These are phyloP conservation scores for Crocidura indochinensis DNA, from an alignment of 2,797 vertebrate species.

Conservation along the genomic window DNA sequence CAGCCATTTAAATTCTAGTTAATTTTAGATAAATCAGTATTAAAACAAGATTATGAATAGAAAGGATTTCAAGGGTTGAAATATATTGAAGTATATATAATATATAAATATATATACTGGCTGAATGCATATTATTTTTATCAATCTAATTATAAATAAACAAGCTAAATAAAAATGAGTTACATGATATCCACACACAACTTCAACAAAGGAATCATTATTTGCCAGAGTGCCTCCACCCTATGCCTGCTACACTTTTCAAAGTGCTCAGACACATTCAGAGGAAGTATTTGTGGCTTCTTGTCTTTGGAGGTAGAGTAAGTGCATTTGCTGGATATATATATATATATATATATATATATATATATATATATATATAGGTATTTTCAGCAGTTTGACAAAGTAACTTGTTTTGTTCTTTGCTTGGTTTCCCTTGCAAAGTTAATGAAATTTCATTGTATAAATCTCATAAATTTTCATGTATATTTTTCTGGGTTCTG, in stretches of 20 bases:
- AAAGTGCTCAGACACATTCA: not conserved
- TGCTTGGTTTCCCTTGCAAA: slow-evolving; percentile 47
- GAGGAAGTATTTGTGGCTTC: slow-evolving; percentile 24
- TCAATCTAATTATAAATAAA: not conserved
- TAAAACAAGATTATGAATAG: not conserved
- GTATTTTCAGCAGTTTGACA: slow-evolving; percentile 5
- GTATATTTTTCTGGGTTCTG: not conserved
- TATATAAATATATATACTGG: too few species aligned
- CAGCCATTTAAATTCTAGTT: not conserved
- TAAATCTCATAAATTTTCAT: slow-evolving; percentile 24
- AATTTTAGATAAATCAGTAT: not conserved
- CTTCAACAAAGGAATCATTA: not conserved
- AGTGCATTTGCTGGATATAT: not conserved
- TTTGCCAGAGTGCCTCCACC: not conserved
- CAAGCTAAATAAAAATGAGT: slow-evolving; percentile 13
- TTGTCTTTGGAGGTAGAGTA: not conserved
- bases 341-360: not conserved
- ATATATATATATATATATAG: not conserved
- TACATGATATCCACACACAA: not conserved
- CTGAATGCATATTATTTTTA: slow-evolving; percentile 16
- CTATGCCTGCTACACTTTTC: not conserved
- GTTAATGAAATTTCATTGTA: not conserved
- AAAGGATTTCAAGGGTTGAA: not conserved
- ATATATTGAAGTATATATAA: too few species aligned
- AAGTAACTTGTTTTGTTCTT: not conserved